Percentiles rank a stretch among this genome's conserved stretches.
Conservation (phyloP, 2,797 vertebrate species). For the Mycteria americana region DNA sequence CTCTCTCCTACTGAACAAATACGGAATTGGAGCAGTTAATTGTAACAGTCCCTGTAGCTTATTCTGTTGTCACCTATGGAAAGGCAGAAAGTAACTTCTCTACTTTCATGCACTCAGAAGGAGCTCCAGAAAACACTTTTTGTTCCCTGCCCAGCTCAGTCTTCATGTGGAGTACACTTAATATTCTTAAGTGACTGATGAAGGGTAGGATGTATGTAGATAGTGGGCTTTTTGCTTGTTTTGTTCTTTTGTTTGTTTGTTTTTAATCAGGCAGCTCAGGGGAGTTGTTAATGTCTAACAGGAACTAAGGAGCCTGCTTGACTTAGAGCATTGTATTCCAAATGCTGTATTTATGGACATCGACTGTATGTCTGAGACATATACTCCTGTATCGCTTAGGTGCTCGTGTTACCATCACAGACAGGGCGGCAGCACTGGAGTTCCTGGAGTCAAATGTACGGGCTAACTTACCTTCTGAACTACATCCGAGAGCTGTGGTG, state of each 20-base stretch:
- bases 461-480: slow-evolving; percentile 82
- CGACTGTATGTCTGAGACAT: neutral
- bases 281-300: neutral
- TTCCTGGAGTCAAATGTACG: slow-evolving; percentile 86
- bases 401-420: slow-evolving; percentile 90
- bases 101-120: neutral
- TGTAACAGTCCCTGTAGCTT: neutral
- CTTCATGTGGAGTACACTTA: neutral
- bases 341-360: neutral
- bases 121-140: neutral
- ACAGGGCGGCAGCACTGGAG: slow-evolving; percentile 85
- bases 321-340: neutral
- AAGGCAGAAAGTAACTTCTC: neutral
- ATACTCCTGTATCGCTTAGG: slow-evolving; percentile 71
- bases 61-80: neutral
- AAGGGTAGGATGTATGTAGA: neutral
- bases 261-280: neutral
- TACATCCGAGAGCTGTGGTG: slow-evolving; percentile 73
- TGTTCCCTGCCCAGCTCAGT: neutral
- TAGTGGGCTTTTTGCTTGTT: neutral
- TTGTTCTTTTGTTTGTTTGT: neutral
- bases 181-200: neutral
- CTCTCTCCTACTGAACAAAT: neutral
- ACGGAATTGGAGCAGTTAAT: neutral
- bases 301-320: neutral